Base-by-base conservation (phyloP, 2,888 invertebrate species). In the Drosophila prolongata region DNA sequence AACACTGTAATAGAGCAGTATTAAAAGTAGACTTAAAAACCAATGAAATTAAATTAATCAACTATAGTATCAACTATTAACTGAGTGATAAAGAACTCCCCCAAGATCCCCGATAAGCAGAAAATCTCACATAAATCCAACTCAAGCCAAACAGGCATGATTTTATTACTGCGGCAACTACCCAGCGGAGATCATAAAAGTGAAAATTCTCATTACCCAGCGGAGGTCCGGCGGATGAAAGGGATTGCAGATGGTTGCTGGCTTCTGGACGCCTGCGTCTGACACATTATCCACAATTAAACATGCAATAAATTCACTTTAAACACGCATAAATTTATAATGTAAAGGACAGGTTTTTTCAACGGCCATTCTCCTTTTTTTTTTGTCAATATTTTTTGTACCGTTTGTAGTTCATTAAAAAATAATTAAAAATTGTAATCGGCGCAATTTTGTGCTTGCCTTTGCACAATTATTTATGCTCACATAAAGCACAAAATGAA, bases 351-450 rank as follows among this genome's bases (percentile, higher is more conserved):
- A 54, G 55, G 40, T 50, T 52, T 65, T 61, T 62, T 49, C 55
- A 37, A 3, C 49, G 5, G 11, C 6, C 49, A 16, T 16, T 35
- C 35, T 42, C 42, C 49, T 50, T 54, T 46, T 61, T 16, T 16
- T 61, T 60, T 52, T 61, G 43, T 56, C 35, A 62, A 65, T 58
- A 50, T 68, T 75, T 40, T 60, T 66, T 66, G 13, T 35, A 35
- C 47, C 37, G 60, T 64, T 72, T 79, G 72, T 83, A 83, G 64
- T 88, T 88, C 83, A 83, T 83, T 83, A 83, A 83, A 84, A 84
- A 82, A 84, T 84, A 84, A 84, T 84, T 88, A 88, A 84, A 83
- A 84, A 79, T 69, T 83, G 76, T 80, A 78, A 89, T 75, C 84
- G 80, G 73, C 72, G 72, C 72, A 77, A 68, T 67, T 84, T 86